Percentiles rank a stretch among this genome's conserved stretches.
These are phyloP conservation scores for Epirrhoe tristata DNA, from an alignment of 2,888 invertebrate species.

Conservation along the genomic window DNA sequence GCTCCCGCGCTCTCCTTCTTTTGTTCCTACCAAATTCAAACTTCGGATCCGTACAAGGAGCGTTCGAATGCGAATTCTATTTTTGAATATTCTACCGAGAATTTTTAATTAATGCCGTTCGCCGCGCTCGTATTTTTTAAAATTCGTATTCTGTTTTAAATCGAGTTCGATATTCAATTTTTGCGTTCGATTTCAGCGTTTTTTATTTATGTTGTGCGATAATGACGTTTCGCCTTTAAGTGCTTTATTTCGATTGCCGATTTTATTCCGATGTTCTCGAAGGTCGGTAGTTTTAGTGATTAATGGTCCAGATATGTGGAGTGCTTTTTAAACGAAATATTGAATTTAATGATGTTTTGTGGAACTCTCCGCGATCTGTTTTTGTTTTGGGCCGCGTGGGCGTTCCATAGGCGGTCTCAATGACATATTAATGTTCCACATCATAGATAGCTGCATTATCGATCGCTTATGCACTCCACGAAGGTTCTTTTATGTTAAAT, in stretches of 20 bases:
- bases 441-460: conserved; percentile 63
- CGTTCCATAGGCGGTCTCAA: conserved; percentile 65
- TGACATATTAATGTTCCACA: conserved; percentile 63
- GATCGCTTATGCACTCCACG: conserved; percentile 56
- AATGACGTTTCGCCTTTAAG: conserved; percentile 85
- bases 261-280: conserved; percentile 83
- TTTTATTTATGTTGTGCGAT: conserved; percentile 85
- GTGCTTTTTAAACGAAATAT: conserved; percentile 85
- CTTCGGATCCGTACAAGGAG: conserved; percentile 83
- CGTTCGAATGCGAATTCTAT: conserved; percentile 85
- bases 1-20: conserved; percentile 83
- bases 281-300: conserved; percentile 84
- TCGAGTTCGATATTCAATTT: conserved; percentile 84
- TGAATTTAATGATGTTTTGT: conserved; percentile 84
- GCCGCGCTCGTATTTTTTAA: conserved; percentile 82
- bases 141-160: conserved; percentile 84
- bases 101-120: conserved; percentile 85
- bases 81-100: conserved; percentile 86
- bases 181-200: conserved; percentile 82
- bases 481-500: conserved; percentile 44
- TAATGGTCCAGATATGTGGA: conserved; percentile 83
- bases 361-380: conserved; percentile 70
- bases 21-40: conserved; percentile 85
- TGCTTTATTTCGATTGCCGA: conserved; percentile 85
- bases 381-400: conserved; percentile 68